Evolutionary conservation across 2,797 vertebrate species (phyloP), one percentile per base, ranked within the genome.

Genomic region (Diplodus puntazzo): DNA sequence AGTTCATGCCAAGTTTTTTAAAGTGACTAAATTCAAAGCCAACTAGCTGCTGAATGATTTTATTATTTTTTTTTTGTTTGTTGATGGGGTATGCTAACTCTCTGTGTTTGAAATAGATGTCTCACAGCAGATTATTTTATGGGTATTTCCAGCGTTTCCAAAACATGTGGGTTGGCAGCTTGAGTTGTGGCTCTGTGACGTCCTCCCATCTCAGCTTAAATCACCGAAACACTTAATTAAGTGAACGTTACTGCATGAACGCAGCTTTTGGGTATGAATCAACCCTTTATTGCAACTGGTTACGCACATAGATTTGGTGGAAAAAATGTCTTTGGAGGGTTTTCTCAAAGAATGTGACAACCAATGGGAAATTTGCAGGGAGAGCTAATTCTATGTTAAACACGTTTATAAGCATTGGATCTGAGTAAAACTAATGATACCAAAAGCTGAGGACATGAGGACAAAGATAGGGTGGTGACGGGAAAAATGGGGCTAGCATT

Each of bases 21-120:
- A 43, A 62, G 7, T 21, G 45, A 42, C 53, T 71, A 73, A 60
- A 50, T 5, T 3, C 1, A 13, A 64, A 50, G 59, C 48, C 59
- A 55, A 3, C 9, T 49, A 27, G 42, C 25, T 11, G 48, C 59
- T 34, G 5, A 48, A 42, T 43, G 12, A 39, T 39, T 45, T 27
- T 27, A 25, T 4, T n/a, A n/a, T 3, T 65, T 14, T 17, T 2
- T 10, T 34, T 59, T 43, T 54, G 14, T 70, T 39, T 64, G 45
- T 54, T 61, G 50, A 10, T 64, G 67, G 48, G 20, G 55, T 20
- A 20, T 61, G 25, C 23, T 73, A 61, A 25, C 61, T 79, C 27
- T 49, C 34, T 42, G 14, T 57, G 45, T 49, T 20, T 62, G 23
- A 78, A 53, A 53, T 54, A 48, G 34, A 67, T 42, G 25, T 73